phyloP scores from a whole-genome alignment of 2,888 invertebrate species.

The Andrena trimmerana region DNA sequence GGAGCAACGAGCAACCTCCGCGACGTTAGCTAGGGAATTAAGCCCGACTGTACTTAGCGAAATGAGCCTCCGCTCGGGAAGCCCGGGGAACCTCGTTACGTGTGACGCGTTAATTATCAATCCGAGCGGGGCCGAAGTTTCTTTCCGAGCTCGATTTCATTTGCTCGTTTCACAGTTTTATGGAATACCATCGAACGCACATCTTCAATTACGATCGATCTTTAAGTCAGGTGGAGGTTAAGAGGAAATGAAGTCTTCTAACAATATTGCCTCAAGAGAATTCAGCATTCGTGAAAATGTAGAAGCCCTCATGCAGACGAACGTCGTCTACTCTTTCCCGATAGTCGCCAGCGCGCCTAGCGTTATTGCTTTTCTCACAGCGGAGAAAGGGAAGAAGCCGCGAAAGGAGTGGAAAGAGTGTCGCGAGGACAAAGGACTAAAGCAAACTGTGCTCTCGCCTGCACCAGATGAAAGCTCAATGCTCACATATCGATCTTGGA shows the following conservation, averaged over 20 bases:
- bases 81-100: neutral
- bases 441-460: constrained; percentile 12
- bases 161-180: neutral
- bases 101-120: neutral
- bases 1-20: constrained; percentile 15
- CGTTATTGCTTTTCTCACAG: constrained; percentile 34
- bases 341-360: constrained; percentile 18
- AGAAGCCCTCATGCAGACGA: neutral
- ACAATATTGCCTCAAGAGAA: neutral
- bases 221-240: too few relatives aligned
- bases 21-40: neutral
- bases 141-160: neutral
- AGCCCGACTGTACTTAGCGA: neutral
- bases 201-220: too few relatives aligned
- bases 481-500: neutral
- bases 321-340: neutral
- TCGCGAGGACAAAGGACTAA: neutral
- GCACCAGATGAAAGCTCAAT: neutral
- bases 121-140: neutral
- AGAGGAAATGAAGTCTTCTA: constrained; percentile 9
- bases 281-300: neutral
- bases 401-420: neutral
- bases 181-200: neutral
- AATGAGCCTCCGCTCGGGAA: neutral
- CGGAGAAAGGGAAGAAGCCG: neutral